These are phyloP conservation scores for Drymodes brunneopygia DNA, from an alignment of 2,113 vertebrate genomes.

Conservation along the genomic window DNA sequence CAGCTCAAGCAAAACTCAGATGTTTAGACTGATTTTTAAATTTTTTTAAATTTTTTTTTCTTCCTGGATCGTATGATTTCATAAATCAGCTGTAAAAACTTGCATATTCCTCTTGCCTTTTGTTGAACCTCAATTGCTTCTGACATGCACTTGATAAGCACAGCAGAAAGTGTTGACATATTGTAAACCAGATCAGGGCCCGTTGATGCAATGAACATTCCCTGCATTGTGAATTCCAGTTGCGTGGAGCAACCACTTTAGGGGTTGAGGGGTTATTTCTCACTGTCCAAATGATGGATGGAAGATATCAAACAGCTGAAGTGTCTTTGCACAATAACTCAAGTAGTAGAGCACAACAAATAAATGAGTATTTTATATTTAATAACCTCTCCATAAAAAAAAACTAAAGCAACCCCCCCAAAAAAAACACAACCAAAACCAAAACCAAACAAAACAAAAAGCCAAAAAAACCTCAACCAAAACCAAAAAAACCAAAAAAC, in stretches of 20 bases:
- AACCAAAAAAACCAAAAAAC: too few species aligned
- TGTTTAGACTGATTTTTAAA: background rate
- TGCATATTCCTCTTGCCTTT: background rate
- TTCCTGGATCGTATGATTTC: background rate
- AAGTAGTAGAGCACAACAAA: background rate
- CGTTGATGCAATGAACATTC: background rate
- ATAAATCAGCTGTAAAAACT: background rate
- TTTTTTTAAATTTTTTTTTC: background rate
- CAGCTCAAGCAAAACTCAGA: background rate
- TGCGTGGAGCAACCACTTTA: background rate
- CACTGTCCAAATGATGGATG: conserved; percentile 25
- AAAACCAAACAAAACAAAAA: too few species aligned
- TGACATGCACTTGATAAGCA: background rate
- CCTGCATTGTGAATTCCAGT: conserved; percentile 10
- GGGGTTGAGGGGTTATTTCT: background rate
- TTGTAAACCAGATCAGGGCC: background rate
- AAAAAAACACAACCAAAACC: too few species aligned
- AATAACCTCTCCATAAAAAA: too few species aligned
- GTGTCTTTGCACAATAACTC: background rate
- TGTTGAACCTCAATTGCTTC: background rate
- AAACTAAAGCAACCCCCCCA: too few species aligned
- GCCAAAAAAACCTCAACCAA: too few species aligned
- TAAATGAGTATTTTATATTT: background rate
- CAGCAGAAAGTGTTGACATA: background rate
- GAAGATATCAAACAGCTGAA: background rate